Evolutionary conservation across 2,113 vertebrate genomes (phyloP).

Genomic region (Danio rerio): GRCz12tu NC_133180.1:18273501-18274000

Average conservation of each 20-base stretch:
- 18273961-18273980: not conserved
- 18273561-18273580: slow-evolving; percentile 63
- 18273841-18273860: not conserved
- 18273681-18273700: slow-evolving; percentile 26
- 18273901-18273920: not conserved
- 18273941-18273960: not conserved
- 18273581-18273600: slow-evolving; percentile 61
- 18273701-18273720: slow-evolving; percentile 10
- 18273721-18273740: slow-evolving; percentile 46
- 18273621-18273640: slow-evolving; percentile 36
- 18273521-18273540: not conserved
- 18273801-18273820: not conserved
- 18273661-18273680: slow-evolving; percentile 27
- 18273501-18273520: slow-evolving; percentile 3
- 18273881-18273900: too few species aligned
- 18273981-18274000: not conserved
- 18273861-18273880: too few species aligned
- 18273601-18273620: slow-evolving; percentile 47
- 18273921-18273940: not conserved
- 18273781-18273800: not conserved
- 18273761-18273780: not conserved
- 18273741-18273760: slow-evolving; percentile 6
- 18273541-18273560: slow-evolving; percentile 22
- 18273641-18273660: slow-evolving; percentile 23
- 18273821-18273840: not conserved